These are phyloP conservation scores for Gallinago undulata DNA, from an alignment of 2,113 vertebrate genomes.

Conservation along the genomic window DNA sequence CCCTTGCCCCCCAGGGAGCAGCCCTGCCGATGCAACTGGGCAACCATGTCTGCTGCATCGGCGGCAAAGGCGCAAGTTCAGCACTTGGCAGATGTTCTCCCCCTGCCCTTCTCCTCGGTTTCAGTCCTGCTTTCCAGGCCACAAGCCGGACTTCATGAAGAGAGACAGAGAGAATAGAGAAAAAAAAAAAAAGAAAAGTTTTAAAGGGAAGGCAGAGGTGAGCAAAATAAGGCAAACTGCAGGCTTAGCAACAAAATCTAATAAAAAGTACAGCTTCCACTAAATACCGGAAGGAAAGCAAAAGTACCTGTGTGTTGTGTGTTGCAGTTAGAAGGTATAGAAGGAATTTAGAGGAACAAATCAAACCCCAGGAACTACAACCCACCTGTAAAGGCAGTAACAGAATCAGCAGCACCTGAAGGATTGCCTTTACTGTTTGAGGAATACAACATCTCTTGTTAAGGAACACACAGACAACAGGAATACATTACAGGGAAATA, in stretches of 20 bases:
- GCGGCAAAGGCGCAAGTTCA: rapidly evolving
- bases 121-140: neutral
- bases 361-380: neutral
- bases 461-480: neutral
- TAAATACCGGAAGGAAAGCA: slow-evolving; percentile 22
- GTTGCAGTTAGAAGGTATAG: slow-evolving; percentile 30
- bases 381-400: slow-evolving; percentile 18
- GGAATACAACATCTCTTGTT: neutral
- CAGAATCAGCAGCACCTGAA: slow-evolving; percentile 7
- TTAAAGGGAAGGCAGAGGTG: neutral
- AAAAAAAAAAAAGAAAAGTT: neutral
- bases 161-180: neutral
- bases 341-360: slow-evolving; percentile 50
- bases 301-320: neutral
- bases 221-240: neutral
- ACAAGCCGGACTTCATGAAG: neutral
- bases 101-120: neutral
- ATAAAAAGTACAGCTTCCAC: slow-evolving; percentile 13
- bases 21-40: neutral
- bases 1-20: neutral
- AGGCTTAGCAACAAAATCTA: neutral
- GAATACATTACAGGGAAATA: neutral
- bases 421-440: slow-evolving; percentile 17
- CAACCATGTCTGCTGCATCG: rapidly evolving
- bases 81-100: neutral